A percentile compares a stretch with the other conserved stretches of the same genome.
These are phyloP conservation scores for Esox niger DNA, from an alignment of 2,113 vertebrate species.

Conservation along the genomic window DNA sequence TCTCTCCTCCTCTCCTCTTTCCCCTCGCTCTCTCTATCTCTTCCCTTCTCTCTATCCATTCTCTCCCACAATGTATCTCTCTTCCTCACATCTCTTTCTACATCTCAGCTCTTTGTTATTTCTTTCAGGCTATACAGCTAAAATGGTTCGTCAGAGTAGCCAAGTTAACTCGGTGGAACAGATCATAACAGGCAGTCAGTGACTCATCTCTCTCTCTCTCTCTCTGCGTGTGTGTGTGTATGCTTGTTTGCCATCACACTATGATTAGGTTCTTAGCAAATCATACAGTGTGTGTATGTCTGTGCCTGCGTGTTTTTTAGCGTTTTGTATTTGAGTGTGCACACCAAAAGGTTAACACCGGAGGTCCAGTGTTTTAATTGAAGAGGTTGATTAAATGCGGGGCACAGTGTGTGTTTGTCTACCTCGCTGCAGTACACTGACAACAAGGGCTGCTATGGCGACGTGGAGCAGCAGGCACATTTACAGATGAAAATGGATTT, in stretches of 20 bases:
- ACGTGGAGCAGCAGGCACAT: slow-evolving; percentile 1
- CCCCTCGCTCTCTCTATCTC: slow-evolving; percentile 19
- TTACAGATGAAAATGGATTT: slow-evolving; percentile 2
- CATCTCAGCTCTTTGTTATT: slow-evolving; percentile 24
- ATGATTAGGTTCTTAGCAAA: background rate
- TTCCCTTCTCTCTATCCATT: background rate
- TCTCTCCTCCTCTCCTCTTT: no score
- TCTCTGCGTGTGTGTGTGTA: slow-evolving; percentile 6
- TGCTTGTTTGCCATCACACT: slow-evolving; percentile 14
- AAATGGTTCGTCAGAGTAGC: slow-evolving; percentile 47
- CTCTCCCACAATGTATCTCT: background rate
- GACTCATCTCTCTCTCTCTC: slow-evolving; percentile 48
- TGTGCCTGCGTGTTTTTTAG: background rate
- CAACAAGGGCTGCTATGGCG: slow-evolving; percentile 20
- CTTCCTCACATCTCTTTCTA: background rate
- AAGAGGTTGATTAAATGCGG: slow-evolving; percentile 15
- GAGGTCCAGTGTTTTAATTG: slow-evolving; percentile 3
- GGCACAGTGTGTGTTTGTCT: background rate
- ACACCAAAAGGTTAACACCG: slow-evolving; percentile 21
- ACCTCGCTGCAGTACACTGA: background rate
- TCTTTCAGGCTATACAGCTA: slow-evolving; percentile 53
- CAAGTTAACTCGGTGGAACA: slow-evolving; percentile 53
- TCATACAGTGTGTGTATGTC: background rate
- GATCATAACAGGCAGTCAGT: slow-evolving; percentile 38
- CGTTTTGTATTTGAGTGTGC: slow-evolving; percentile 5